These are phyloP conservation scores for Akabosia matsudoensis DNA, from an alignment of 1,140 invertebrate species.

Conservation along the genomic window DNA sequence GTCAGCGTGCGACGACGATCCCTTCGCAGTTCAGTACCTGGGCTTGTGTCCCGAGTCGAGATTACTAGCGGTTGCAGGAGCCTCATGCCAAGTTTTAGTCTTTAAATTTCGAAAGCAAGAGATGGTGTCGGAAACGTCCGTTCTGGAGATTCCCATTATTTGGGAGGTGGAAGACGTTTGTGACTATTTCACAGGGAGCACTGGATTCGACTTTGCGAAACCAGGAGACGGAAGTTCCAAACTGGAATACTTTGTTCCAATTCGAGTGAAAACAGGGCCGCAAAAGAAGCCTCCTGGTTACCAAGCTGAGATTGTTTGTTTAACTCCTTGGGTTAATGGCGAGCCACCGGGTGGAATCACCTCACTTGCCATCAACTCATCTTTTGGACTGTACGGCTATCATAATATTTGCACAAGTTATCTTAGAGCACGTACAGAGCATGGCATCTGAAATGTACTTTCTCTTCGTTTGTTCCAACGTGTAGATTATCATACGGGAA, in stretches of 20 bases:
- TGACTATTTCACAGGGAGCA: conserved; percentile 70
- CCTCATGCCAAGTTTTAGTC: conserved; percentile 85
- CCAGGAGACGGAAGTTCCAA: conserved; percentile 27
- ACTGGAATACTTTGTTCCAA: conserved; percentile 56
- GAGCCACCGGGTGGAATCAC: conserved; percentile 78
- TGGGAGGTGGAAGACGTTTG: conserved; percentile 75
- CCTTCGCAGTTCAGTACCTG: conserved; percentile 89
- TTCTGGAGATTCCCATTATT: conserved; percentile 83
- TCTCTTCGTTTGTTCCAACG: conserved; percentile 36
- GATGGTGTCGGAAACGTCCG: conserved; percentile 74
- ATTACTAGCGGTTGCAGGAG: conserved; percentile 81
- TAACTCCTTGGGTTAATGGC: conserved; percentile 76
- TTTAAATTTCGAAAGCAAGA: conserved; percentile 94
- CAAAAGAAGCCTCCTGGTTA: conserved; percentile 80
- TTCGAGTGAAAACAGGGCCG: conserved; percentile 71
- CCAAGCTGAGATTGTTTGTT: conserved; percentile 90
- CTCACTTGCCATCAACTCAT: conserved; percentile 87
- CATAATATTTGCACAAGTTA: background rate
- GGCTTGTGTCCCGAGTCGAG: conserved; percentile 89
- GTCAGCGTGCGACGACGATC: conserved; percentile 70
- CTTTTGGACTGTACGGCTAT: conserved; percentile 87
- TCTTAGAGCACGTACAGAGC: too few relatives aligned
- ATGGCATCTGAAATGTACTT: conserved; percentile 10
- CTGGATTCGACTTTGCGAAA: conserved; percentile 42
- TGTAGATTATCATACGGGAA: conserved; percentile 92